A percentile compares a stretch with the other conserved stretches of the same genome.
Conservation (phyloP, 2,888 invertebrate species). For the Archips crataeganus region DNA sequence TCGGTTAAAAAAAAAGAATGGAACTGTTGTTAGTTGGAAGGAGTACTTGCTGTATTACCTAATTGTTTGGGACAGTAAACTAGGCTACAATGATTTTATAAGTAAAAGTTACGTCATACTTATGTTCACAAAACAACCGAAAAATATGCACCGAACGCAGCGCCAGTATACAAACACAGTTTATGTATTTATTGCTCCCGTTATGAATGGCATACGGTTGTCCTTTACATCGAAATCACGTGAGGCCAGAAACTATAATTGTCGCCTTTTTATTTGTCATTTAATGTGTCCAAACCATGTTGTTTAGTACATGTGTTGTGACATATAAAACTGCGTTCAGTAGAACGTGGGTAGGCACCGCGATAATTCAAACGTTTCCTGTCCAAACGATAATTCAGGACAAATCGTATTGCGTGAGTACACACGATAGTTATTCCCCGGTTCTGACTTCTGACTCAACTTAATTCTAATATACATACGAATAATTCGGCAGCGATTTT, state of each 20-base stretch:
- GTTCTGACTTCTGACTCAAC: slow-evolving; percentile 16
- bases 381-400: slow-evolving; percentile 33
- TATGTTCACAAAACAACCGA: too few species aligned
- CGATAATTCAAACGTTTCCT: slow-evolving; percentile 37
- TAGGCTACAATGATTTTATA: too few species aligned
- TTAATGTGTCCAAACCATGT: not conserved
- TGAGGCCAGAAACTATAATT: too few species aligned
- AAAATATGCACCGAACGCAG: too few species aligned
- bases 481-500: slow-evolving; percentile 14
- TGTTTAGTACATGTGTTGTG: not conserved
- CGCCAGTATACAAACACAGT: too few species aligned
- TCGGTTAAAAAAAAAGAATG: not conserved
- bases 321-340: not conserved
- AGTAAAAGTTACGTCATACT: too few species aligned
- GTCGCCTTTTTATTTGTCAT: not conserved
- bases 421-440: slow-evolving; percentile 16
- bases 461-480: slow-evolving; percentile 22
- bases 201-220: too few species aligned
- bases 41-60: not conserved
- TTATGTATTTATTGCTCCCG: too few species aligned
- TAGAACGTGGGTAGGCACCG: slow-evolving; percentile 18
- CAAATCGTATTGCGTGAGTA: slow-evolving; percentile 19
- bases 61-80: not conserved
- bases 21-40: not conserved
- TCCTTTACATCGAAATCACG: too few species aligned